These are phyloP conservation scores for Eidolon helvum DNA, from an alignment of 2,113 vertebrate species.

Conservation along the genomic window DNA sequence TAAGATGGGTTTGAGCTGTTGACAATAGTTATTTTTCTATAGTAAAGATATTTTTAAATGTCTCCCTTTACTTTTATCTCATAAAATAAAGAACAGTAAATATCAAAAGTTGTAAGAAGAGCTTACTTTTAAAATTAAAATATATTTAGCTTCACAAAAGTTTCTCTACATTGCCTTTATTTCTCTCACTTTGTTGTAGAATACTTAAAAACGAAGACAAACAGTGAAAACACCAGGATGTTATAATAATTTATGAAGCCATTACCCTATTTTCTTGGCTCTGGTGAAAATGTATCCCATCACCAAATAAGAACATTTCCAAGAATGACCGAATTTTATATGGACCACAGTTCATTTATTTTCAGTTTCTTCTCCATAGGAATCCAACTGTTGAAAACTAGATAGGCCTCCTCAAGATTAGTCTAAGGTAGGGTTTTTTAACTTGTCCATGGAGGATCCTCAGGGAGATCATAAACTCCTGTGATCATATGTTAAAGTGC, in stretches of 20 bases:
- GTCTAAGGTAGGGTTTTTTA: not conserved
- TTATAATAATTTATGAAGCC: slow-evolving; percentile 30
- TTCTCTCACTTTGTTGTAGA: slow-evolving; percentile 20
- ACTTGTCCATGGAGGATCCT: not conserved
- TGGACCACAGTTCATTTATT: slow-evolving; percentile 6
- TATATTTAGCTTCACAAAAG: slow-evolving; percentile 28
- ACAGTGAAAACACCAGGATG: not conserved
- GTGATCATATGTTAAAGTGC: not conserved
- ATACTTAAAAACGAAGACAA: not conserved
- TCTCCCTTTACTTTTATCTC: not conserved
- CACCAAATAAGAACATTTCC: slow-evolving; percentile 32
- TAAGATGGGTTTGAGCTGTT: not conserved
- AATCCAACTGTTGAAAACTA: not conserved
- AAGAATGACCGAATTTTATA: slow-evolving; percentile 36
- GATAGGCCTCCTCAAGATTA: not conserved
- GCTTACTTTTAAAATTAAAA: not conserved
- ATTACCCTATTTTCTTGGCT: slow-evolving; percentile 36
- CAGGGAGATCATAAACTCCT: not conserved
- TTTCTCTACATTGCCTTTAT: not conserved
- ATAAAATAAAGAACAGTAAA: not conserved
- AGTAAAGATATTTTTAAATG: not conserved
- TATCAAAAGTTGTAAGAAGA: not conserved
- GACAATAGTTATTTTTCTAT: not conserved
- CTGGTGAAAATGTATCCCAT: not conserved
- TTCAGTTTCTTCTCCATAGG: not conserved